A percentile compares a stretch with the other conserved stretches of the same genome.
phyloP scores from a whole-genome alignment of 2,888 invertebrate genomes.

The Sinodicranocentrus sp. region DNA sequence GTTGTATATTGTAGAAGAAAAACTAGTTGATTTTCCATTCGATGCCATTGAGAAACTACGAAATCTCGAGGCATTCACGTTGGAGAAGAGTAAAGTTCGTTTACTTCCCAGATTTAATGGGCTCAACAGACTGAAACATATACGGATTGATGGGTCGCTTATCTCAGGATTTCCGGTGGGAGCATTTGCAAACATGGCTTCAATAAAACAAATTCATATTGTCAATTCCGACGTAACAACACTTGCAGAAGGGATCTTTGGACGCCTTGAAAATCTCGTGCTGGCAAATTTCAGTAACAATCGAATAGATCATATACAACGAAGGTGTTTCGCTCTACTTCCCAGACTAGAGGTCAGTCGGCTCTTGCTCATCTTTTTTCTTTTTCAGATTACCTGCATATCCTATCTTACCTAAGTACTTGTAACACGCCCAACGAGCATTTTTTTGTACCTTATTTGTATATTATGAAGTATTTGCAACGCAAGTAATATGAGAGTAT shows the following conservation, averaged over 20 bases:
- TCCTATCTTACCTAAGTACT: slow-evolving; percentile 4
- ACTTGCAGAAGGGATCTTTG: slow-evolving; percentile 86
- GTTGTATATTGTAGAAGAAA: slow-evolving; percentile 91
- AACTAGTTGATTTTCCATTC: slow-evolving; percentile 87
- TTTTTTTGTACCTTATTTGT: not conserved
- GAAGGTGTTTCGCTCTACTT: slow-evolving; percentile 86
- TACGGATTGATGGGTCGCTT: slow-evolving; percentile 84
- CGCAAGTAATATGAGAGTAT: not conserved
- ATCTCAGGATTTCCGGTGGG: slow-evolving; percentile 79
- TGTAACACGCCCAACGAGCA: not conserved
- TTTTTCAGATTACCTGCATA: not conserved
- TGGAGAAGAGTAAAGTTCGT: slow-evolving; percentile 86
- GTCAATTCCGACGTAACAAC: slow-evolving; percentile 81
- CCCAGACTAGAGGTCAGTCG: slow-evolving; percentile 78
- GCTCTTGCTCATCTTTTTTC: slow-evolving; percentile 44
- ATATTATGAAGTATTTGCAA: not conserved
- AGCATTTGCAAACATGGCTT: slow-evolving; percentile 75
- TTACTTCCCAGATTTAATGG: slow-evolving; percentile 87
- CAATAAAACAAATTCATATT: slow-evolving; percentile 78
- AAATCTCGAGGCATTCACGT: slow-evolving; percentile 89
- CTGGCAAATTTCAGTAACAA: slow-evolving; percentile 88
- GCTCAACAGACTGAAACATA: slow-evolving; percentile 85
- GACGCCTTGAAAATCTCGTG: slow-evolving; percentile 83
- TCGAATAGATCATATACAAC: slow-evolving; percentile 88
- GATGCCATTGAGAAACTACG: slow-evolving; percentile 86